These are phyloP conservation scores for Cheumatopsyche charites DNA, from an alignment of 1,140 invertebrate genomes.

Conservation along the genomic window DNA sequence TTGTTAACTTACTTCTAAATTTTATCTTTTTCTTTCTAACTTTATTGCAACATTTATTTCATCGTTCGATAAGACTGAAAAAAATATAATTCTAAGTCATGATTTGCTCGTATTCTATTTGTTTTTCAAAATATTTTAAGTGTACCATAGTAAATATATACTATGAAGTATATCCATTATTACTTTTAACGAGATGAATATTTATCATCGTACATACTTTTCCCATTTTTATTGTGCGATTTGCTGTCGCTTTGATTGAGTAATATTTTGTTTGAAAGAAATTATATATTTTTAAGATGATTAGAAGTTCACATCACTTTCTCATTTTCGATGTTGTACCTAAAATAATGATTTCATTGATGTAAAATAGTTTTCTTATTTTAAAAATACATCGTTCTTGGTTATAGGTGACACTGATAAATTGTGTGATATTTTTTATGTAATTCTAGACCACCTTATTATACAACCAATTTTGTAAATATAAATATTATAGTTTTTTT, in stretches of 20 bases:
- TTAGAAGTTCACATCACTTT: background rate
- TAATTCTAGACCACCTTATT: background rate
- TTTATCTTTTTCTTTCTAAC: too few relatives aligned
- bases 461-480: too few relatives aligned
- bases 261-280: too few relatives aligned
- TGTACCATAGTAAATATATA: too few relatives aligned
- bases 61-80: slow-evolving; percentile 13
- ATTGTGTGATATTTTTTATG: slow-evolving; percentile 17
- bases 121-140: background rate
- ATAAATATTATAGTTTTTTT: slow-evolving; percentile 11
- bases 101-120: background rate
- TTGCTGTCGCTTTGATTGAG: too few relatives aligned
- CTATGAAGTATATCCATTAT: too few relatives aligned
- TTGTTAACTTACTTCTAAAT: too few relatives aligned
- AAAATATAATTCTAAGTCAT: slow-evolving; percentile 4
- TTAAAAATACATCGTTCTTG: background rate
- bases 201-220: too few relatives aligned
- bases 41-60: background rate
- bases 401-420: background rate
- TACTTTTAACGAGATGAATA: too few relatives aligned
- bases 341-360: background rate
- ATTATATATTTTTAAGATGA: background rate
- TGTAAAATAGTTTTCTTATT: too few relatives aligned
- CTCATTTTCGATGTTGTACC: slow-evolving; percentile 7
- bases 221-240: too few relatives aligned